A percentile compares a stretch with the other conserved stretches of the same genome.
Evolutionary conservation across 2,888 invertebrate species (phyloP).

Genomic region (Isotomurus palustris): DNA sequence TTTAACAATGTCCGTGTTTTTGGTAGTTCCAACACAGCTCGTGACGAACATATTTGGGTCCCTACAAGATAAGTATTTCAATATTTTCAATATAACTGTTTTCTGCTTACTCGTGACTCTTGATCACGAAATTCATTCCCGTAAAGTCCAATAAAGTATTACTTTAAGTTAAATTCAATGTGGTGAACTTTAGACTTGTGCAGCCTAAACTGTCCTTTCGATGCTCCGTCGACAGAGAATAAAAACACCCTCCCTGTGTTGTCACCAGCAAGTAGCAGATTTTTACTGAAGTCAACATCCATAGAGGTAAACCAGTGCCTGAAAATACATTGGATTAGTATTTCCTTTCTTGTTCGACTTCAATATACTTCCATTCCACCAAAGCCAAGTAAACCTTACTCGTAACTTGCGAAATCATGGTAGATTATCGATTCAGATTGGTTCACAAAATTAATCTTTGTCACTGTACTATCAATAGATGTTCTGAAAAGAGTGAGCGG

Average conservation of each 20-base stretch:
- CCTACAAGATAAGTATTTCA: constrained; percentile 16
- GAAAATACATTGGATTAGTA: background rate
- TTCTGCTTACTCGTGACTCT: background rate
- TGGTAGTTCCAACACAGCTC: constrained; percentile 18
- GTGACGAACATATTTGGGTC: constrained; percentile 37
- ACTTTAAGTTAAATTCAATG: constrained; percentile 41
- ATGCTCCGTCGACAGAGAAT: constrained; percentile 28
- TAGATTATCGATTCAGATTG: constrained; percentile 7
- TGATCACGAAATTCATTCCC: background rate
- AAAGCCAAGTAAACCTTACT: constrained; percentile 10
- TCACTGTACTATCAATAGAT: constrained; percentile 33
- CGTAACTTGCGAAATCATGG: constrained; percentile 16
- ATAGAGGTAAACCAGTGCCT: constrained; percentile 40
- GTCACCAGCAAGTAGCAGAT: constrained; percentile 20
- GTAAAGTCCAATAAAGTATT: background rate
- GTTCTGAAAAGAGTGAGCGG: constrained; percentile 26
- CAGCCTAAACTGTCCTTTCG: constrained; percentile 7
- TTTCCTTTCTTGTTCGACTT: too few species aligned
- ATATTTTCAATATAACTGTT: background rate
- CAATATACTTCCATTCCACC: background rate
- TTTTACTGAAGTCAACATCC: constrained; percentile 26
- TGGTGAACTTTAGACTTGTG: constrained; percentile 41
- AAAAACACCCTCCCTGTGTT: constrained; percentile 26
- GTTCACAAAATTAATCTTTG: constrained; percentile 12
- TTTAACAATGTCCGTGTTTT: constrained; percentile 10